Conservation (phyloP, 2,888 invertebrate genomes). For the Catocala sponsa region DNA sequence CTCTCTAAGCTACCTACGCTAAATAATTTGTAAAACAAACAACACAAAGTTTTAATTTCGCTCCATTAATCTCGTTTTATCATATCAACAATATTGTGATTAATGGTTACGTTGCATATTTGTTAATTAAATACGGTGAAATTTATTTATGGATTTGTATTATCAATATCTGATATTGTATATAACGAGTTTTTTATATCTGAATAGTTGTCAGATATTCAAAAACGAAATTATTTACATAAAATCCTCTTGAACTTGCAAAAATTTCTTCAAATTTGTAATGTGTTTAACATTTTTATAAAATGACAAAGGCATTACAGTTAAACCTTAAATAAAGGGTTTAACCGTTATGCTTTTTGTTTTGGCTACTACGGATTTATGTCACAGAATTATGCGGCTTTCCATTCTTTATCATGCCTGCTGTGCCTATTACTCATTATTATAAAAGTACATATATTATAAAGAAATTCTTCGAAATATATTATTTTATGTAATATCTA, state of each 20-base stretch:
- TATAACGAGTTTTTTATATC: too few species aligned
- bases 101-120: slow-evolving; percentile 21
- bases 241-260: too few species aligned
- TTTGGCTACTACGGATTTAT: not conserved
- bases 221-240: too few species aligned
- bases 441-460: too few species aligned
- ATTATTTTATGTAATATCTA: too few species aligned
- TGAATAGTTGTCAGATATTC: too few species aligned
- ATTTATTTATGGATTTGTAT: slow-evolving; percentile 6
- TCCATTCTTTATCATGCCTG: not conserved
- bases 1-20: not conserved
- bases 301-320: not conserved
- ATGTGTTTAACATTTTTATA: slow-evolving; percentile 1
- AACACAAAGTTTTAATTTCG: slow-evolving; percentile 32
- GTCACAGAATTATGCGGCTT: slow-evolving; percentile 1
- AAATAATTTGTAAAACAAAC: slow-evolving; percentile 2
- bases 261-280: slow-evolving; percentile 2
- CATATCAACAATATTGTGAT: slow-evolving; percentile 32
- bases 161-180: too few species aligned
- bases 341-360: not conserved
- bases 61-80: slow-evolving; percentile 36
- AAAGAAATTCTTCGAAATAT: too few species aligned
- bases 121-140: slow-evolving; percentile 20
- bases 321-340: not conserved
- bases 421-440: too few species aligned